These are phyloP conservation scores for Heliornis fulica DNA, from an alignment of 2,113 vertebrate genomes.

Conservation along the genomic window DNA sequence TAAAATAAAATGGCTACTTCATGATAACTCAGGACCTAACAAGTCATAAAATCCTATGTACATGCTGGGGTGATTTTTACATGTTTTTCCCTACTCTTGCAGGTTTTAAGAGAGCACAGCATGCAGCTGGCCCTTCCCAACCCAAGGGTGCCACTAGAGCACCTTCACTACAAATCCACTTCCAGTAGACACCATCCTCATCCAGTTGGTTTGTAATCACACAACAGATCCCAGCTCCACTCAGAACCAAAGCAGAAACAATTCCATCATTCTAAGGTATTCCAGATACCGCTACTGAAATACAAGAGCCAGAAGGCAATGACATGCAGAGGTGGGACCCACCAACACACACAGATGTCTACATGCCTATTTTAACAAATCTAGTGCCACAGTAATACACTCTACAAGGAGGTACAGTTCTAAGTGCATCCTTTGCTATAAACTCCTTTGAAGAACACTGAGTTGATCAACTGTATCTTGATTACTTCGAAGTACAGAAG, in stretches of 20 bases:
- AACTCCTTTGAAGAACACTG: neutral
- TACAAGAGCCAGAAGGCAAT: neutral
- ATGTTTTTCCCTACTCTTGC: neutral
- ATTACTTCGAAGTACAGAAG: neutral
- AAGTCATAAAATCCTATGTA: neutral
- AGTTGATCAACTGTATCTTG: neutral
- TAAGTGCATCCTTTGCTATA: neutral
- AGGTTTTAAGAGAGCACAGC: too few relatives aligned
- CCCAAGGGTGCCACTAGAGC: neutral
- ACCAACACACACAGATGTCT: neutral
- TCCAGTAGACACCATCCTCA: neutral
- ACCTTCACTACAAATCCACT: too few relatives aligned
- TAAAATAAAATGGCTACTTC: neutral
- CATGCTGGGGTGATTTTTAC: neutral
- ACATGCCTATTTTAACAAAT: neutral
- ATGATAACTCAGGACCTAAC: neutral
- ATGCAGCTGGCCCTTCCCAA: accelerated
- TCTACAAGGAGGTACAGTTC: accelerated
- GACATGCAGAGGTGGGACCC: neutral
- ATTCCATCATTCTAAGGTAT: neutral
- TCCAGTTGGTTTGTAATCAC: too few relatives aligned
- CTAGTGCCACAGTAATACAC: accelerated
- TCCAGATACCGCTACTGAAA: neutral
- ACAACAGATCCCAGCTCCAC: neutral
- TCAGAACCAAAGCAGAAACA: neutral